phyloP scores from a whole-genome alignment of 2,888 invertebrate species.

The Diplazon laetatorius region DNA sequence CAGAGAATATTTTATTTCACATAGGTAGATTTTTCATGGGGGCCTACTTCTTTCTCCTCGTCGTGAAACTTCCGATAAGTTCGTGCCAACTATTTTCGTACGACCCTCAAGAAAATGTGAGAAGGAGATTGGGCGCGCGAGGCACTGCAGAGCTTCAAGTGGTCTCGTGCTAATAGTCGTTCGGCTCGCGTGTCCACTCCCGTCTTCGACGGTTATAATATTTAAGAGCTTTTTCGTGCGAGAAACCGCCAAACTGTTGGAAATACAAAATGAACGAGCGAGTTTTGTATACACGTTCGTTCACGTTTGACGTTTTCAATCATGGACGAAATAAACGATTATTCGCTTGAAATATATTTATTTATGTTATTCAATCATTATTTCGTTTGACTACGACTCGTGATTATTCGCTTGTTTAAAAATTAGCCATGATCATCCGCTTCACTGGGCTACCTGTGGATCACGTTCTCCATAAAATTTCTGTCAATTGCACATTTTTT shows the following conservation, averaged over 20 bases:
- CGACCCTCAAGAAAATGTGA: constrained; percentile 54
- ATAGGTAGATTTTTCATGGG: background rate
- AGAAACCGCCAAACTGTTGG: constrained; percentile 39
- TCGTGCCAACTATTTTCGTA: constrained; percentile 61
- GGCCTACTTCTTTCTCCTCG: background rate
- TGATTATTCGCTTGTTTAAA: no score
- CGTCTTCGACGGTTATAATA: constrained; percentile 35
- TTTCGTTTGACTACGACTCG: no score
- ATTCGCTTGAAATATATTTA: no score
- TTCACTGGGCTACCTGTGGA: no score
- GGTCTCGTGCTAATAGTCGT: constrained; percentile 49
- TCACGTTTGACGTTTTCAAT: background rate
- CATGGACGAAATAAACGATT: no score
- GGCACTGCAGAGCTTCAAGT: constrained; percentile 13
- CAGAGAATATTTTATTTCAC: background rate
- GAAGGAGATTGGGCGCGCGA: background rate
- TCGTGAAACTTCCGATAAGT: constrained; percentile 50
- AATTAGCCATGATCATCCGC: no score
- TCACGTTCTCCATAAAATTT: no score
- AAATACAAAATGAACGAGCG: constrained; percentile 43
- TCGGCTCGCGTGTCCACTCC: constrained; percentile 49
- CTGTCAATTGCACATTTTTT: no score
- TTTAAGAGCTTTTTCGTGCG: constrained; percentile 53
- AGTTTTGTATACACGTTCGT: background rate
- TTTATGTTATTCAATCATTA: no score